A percentile compares a stretch with the other conserved stretches of the same genome.
These are phyloP conservation scores for Acanthisitta chloris DNA, from an alignment of 2,113 vertebrate species.

Conservation along the genomic window DNA sequence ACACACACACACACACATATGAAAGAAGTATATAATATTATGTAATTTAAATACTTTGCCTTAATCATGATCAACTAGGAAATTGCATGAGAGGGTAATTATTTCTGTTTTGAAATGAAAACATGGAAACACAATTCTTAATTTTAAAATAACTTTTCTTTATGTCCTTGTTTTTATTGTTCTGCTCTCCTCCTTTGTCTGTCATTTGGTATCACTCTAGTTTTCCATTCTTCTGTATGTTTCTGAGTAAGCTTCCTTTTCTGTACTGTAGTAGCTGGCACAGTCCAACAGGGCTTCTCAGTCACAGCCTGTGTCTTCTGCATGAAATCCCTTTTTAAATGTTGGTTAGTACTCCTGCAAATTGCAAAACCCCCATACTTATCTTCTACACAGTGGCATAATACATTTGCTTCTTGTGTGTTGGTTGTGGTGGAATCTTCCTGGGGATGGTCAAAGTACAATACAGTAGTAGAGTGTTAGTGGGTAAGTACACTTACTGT, in stretches of 20 bases:
- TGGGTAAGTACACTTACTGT: background rate
- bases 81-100: background rate
- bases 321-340: background rate
- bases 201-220: background rate
- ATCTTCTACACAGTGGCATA: background rate
- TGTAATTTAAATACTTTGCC: background rate
- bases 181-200: background rate
- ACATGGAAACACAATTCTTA: background rate
- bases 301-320: background rate
- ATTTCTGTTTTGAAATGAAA: background rate
- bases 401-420: background rate
- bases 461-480: background rate
- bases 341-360: background rate
- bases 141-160: background rate
- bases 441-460: background rate
- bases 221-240: background rate
- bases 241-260: background rate
- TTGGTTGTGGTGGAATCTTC: background rate
- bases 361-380: background rate
- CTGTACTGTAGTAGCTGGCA: background rate
- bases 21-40: background rate
- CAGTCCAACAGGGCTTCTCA: background rate
- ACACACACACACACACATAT: too few relatives aligned
- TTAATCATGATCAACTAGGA: background rate
- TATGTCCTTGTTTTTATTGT: background rate